phyloP scores from a whole-genome alignment of 2,113 vertebrate genomes.

The Campylomormyrus tamandua region DNA sequence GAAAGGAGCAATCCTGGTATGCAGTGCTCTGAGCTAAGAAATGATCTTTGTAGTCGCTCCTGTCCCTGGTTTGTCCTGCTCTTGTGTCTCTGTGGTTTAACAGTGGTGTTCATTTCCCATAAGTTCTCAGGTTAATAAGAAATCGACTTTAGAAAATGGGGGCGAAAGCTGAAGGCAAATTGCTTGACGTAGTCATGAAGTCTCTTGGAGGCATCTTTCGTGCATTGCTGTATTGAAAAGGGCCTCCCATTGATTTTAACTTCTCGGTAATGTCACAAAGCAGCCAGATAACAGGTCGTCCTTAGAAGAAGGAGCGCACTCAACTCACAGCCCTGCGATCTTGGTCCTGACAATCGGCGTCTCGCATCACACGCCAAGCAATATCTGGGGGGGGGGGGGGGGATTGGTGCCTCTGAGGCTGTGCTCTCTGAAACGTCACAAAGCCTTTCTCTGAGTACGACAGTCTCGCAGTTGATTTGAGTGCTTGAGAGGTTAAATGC shows the following conservation, averaged over 20 bases:
- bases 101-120: background rate
- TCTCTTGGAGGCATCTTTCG: background rate
- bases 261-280: conserved; percentile 13
- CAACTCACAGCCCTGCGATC: background rate
- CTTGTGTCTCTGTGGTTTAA: background rate
- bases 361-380: background rate
- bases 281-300: background rate
- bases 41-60: background rate
- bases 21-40: conserved; percentile 1
- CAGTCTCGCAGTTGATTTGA: background rate
- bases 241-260: background rate
- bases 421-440: background rate
- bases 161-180: conserved; percentile 2
- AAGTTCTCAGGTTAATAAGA: conserved; percentile 1
- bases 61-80: background rate
- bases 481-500: background rate
- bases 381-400: background rate
- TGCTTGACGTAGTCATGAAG: background rate
- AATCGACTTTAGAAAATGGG: conserved; percentile 9
- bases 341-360: background rate
- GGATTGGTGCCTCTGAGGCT: background rate
- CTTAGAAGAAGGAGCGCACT: background rate
- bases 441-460: background rate
- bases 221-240: background rate
- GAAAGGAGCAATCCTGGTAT: background rate